Evolutionary conservation across 2,113 vertebrate species (phyloP).

Genomic region (Paramormyrops kingsleyae): DNA sequence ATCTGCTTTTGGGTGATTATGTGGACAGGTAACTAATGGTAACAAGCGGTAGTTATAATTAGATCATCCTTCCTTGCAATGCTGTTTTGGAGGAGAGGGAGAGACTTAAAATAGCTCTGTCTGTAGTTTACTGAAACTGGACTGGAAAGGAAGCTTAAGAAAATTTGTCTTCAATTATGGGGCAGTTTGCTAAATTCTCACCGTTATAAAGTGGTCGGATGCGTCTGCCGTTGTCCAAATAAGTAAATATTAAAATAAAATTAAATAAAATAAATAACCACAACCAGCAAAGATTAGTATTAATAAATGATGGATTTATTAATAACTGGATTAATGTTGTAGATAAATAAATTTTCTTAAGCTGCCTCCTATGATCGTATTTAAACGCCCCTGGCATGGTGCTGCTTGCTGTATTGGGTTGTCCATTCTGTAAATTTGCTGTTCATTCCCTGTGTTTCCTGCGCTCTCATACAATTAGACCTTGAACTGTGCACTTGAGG

Average conservation of each 20-base stretch:
- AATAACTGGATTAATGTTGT: neutral
- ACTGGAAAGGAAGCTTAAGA: slow-evolving; percentile 12
- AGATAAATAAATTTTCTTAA: slow-evolving; percentile 10
- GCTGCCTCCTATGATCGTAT: neutral
- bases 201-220: neutral
- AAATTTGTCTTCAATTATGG: neutral
- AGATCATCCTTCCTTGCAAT: slow-evolving; percentile 69
- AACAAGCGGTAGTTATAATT: slow-evolving; percentile 57
- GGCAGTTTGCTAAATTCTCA: neutral
- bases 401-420: slow-evolving; percentile 12
- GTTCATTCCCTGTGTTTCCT: slow-evolving; percentile 10
- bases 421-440: slow-evolving; percentile 17
- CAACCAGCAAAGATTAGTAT: neutral
- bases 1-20: slow-evolving; percentile 21
- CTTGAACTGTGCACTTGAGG: neutral
- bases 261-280: neutral
- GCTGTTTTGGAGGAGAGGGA: slow-evolving; percentile 38
- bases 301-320: neutral
- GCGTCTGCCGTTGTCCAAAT: neutral
- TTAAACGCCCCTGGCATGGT: neutral
- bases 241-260: neutral
- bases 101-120: neutral
- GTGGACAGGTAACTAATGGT: slow-evolving; percentile 47
- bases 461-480: slow-evolving; percentile 1
- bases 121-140: slow-evolving; percentile 1